Evolutionary conservation across 1,140 invertebrate species (phyloP), one percentile per base, ranked within the genome.

Genomic region (Macrostomum lignano): DNA sequence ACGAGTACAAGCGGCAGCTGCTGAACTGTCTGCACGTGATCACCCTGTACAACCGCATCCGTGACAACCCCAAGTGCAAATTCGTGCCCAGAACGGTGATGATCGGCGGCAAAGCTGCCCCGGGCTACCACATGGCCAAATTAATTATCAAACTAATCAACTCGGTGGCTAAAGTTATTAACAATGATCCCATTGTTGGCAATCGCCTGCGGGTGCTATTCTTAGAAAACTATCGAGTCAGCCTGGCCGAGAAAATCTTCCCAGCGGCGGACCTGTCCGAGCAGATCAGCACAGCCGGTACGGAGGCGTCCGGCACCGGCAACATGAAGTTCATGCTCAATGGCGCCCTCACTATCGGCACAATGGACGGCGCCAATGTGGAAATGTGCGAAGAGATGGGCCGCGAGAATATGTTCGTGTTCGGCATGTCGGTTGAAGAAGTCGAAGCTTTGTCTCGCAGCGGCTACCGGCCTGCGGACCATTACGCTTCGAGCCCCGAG

Each of bases 351-450:
- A 99, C 91, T 3, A 86, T 98, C 49, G 91, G 91, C 34, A 98
- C 91, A 9, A 61, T 98, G 51, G 91, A 98, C 50, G 91, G 91
- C 30, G 91, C 91, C 25, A 98, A 98, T 52, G 81, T 98, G 1
- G 91, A 98, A 61, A 98, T 98, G 88, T 73, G 70, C 3, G 88
- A 98, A 58, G 86, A 96, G 56, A 88, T 91, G 70, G 86, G 86
- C 1, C 53, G 65, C n/a, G 74, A 94, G 2, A 96, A 98, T 52
- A 79, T 98, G 40, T 98, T 98, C 61, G 94, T 98, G 48, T 98
- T 98, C 52, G 91, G 91, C 36, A 86, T 91, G 78, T 76, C 66
- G 10, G 78, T 82, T 1, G 70, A 81, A 1, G 72, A 91, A 60
- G 84, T 93, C 1, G 72, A 78, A 44, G 69, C 55, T 1, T 58